phyloP scores from a whole-genome alignment of 2,797 vertebrate genomes.

The Tenualosa ilisha region DNA sequence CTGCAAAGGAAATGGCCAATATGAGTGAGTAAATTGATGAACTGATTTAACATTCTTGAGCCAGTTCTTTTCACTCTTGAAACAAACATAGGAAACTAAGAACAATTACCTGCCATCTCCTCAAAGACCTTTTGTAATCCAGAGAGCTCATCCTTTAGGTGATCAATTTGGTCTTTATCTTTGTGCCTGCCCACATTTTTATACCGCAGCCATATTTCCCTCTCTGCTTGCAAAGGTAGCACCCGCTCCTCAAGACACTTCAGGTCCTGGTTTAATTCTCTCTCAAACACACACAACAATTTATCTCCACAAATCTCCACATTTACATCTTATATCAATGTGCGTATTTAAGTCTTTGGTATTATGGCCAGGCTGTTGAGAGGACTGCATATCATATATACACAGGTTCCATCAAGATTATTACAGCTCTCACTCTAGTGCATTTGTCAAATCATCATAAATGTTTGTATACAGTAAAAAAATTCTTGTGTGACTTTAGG shows the following conservation, averaged over 20 bases:
- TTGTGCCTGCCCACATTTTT: constrained; percentile 69
- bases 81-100: not conserved
- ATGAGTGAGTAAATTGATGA: no score
- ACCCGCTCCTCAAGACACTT: constrained; percentile 59
- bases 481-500: no score
- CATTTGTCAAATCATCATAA: no score
- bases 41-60: not conserved
- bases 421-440: no score
- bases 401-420: no score
- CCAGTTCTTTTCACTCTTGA: not conserved
- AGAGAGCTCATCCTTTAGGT: constrained; percentile 67
- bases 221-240: constrained; percentile 62
- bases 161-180: constrained; percentile 64
- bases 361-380: no score
- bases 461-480: no score
- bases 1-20: constrained; percentile 57
- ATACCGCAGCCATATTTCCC: constrained; percentile 75
- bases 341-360: not conserved
- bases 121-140: constrained; percentile 63
- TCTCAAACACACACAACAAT: constrained; percentile 43
- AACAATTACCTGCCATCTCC: constrained; percentile 69
- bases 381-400: no score
- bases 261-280: constrained; percentile 64
- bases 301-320: not conserved
- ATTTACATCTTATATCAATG: not conserved